These are phyloP conservation scores for Brachyrhaphis roseni DNA, from an alignment of 2,797 vertebrate species.

Conservation along the genomic window DNA sequence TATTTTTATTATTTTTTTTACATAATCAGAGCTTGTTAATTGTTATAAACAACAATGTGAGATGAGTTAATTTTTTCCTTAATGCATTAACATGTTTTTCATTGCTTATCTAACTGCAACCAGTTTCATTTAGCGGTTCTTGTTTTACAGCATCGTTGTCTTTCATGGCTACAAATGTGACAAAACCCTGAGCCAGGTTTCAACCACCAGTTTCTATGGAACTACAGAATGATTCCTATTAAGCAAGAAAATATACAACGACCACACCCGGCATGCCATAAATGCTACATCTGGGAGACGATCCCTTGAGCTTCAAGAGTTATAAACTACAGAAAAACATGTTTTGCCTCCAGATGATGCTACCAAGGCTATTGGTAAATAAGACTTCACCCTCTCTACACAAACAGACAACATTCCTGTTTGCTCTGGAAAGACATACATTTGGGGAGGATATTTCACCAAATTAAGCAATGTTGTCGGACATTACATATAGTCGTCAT, in stretches of 20 bases:
- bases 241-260: neutral
- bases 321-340: neutral
- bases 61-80: too few species aligned
- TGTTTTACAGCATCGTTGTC: neutral
- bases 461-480: neutral
- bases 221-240: neutral
- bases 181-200: neutral
- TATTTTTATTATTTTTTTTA: too few species aligned
- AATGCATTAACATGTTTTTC: neutral
- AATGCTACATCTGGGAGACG: neutral
- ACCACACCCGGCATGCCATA: neutral
- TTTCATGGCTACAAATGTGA: neutral
- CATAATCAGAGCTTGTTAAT: neutral
- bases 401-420: neutral
- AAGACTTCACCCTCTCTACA: neutral
- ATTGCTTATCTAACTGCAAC: neutral
- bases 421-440: neutral
- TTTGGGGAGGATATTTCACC: neutral
- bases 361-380: neutral
- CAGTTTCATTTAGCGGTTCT: neutral
- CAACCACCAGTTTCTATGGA: neutral
- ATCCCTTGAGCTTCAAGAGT: neutral
- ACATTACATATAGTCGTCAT: neutral
- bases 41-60: neutral
- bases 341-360: neutral